Evolutionary conservation across 2,888 invertebrate species (phyloP), one percentile per base, ranked within the genome.

Genomic region (Morpho helenor): DNA sequence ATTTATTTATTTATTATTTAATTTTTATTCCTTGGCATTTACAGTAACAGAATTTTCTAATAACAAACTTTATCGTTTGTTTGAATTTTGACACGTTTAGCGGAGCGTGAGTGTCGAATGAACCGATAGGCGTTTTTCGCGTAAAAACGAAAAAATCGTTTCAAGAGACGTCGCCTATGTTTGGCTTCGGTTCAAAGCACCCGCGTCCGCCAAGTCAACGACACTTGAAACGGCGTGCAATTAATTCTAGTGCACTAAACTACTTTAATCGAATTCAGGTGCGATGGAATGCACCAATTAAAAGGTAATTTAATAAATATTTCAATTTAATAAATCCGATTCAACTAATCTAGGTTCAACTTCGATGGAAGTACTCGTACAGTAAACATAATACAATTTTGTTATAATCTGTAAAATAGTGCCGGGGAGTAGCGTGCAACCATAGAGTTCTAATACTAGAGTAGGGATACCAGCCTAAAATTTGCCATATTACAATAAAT

Each of bases 151-250:
- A 57, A 49, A 50, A 16, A 31, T 31, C 31, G 31, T 44, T 49
- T 57, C 42, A 45, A 39, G 46, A 23, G 46, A 50, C 56, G 47
- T 51, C 40, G 52, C 31, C 52, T 70, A 73, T 70, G 68, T 74
- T 74, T 69, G 69, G 71, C 72, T 65, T 63, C 65, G 66, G 77
- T 75, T 79, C 77, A 77, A 72, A 67, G 77, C 64, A 73, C 75
- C 67, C 67, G 64, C 62, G 66, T 67, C 65, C 59, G 66, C 68
- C 56, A 66, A 69, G 76, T 77, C 78, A 76, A 71, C 72, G 77
- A 74, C 77, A 71, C 66, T 55, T 53, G 61, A 56, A 63, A 64
- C 64, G 58, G 42, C 47, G 63, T 59, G 63, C 61, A 61, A 64
- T 61, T 64, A 64, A 56, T 62, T 54, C 56, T 56, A 54, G 55